Percentiles rank a stretch among this genome's conserved stretches.
phyloP scores from a whole-genome alignment of 2,113 vertebrate species.

The Vidua macroura region DNA sequence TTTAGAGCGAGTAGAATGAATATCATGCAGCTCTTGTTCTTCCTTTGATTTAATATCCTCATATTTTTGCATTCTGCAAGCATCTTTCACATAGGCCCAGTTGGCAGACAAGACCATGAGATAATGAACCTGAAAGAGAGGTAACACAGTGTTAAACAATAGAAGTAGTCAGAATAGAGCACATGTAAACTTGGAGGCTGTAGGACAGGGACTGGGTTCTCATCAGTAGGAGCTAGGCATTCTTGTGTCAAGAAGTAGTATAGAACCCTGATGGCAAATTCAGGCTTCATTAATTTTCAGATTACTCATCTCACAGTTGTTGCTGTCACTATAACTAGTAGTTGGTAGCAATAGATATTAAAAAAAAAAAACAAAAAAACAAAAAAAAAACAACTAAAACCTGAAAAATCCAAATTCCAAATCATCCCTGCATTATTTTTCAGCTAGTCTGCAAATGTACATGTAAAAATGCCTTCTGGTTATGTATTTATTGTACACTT shows the following conservation, averaged over 20 bases:
- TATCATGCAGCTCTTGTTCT: constrained; percentile 98
- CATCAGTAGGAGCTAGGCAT: neutral
- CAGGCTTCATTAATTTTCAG: neutral
- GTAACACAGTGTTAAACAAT: neutral
- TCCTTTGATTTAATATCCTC: constrained; percentile 99
- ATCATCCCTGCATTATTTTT: neutral
- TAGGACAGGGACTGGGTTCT: neutral
- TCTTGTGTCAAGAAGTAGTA: neutral
- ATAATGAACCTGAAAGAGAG: constrained; percentile 88
- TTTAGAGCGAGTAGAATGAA: constrained; percentile 99
- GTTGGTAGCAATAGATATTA: neutral
- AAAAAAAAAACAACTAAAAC: neutral
- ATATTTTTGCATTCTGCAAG: constrained; percentile 98
- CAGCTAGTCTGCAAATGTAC: neutral
- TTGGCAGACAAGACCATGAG: constrained; percentile 98
- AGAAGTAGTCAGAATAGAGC: neutral
- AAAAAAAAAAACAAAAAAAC: neutral
- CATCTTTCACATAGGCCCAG: constrained; percentile 99
- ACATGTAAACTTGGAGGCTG: neutral
- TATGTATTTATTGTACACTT: neutral
- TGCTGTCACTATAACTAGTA: neutral
- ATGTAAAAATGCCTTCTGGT: neutral
- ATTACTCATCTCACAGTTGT: neutral
- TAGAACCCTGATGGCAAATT: neutral
- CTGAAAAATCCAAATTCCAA: neutral